These are phyloP conservation scores for Pipistrellus nathusii DNA, from an alignment of 2,797 vertebrate species.

Conservation along the genomic window DNA sequence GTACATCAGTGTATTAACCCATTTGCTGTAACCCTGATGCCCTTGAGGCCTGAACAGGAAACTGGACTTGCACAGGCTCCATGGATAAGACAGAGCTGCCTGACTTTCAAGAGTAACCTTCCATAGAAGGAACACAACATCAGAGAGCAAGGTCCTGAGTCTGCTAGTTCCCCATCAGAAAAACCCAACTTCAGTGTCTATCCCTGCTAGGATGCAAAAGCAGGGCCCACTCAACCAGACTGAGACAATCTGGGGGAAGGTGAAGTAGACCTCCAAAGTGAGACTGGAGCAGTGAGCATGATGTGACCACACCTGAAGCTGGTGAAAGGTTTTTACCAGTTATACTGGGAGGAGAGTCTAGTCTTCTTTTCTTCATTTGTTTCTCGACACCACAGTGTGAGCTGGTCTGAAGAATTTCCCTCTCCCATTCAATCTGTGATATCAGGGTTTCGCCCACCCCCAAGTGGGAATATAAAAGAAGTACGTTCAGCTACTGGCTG, in stretches of 20 bases:
- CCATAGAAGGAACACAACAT: not conserved
- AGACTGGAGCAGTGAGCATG: not conserved
- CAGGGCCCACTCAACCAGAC: not conserved
- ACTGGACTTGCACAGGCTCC: not conserved
- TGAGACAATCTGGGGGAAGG: not conserved
- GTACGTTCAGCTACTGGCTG: not conserved
- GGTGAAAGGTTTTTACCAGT: not conserved
- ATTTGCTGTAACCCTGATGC: no score
- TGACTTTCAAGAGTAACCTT: not conserved
- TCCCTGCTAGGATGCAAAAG: not conserved
- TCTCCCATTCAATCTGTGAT: not conserved
- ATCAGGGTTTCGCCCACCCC: not conserved
- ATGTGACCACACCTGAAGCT: not conserved
- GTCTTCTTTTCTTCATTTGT: not conserved
- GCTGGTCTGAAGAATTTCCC: not conserved
- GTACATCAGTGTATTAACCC: no score
- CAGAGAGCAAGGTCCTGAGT: not conserved
- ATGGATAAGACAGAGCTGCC: not conserved
- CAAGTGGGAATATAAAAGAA: conserved; percentile 22
- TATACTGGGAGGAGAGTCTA: not conserved
- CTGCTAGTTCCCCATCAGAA: not conserved
- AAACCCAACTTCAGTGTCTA: not conserved
- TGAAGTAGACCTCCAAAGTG: not conserved
- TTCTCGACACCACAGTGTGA: not conserved
- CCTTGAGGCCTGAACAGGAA: not conserved